Percentiles rank a stretch among this genome's conserved stretches.
Conservation (phyloP, 2,113 vertebrate genomes). For the Taxidea taxus region DNA sequence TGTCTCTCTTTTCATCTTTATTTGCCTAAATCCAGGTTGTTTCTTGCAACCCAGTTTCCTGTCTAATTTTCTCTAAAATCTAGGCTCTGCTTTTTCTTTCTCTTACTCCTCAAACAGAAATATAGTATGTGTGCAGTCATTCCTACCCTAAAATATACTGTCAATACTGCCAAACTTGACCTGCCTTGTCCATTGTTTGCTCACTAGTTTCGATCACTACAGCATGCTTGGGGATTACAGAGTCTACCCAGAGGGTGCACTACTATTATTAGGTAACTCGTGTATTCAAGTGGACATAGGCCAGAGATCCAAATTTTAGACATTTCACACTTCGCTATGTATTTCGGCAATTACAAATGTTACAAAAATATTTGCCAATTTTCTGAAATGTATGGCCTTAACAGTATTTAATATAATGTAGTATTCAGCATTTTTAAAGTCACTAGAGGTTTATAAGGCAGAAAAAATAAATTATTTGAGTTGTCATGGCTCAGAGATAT, state of each 20-base stretch:
- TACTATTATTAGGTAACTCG: neutral
- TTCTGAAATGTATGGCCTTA: neutral
- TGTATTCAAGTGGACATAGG: neutral
- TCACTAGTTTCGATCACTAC: neutral
- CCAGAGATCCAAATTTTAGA: neutral
- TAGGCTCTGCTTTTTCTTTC: neutral
- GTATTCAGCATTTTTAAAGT: neutral
- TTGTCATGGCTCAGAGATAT: slow-evolving; percentile 44
- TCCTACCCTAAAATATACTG: neutral
- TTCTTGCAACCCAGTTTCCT: neutral
- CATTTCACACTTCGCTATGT: neutral
- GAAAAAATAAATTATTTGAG: slow-evolving; percentile 27
- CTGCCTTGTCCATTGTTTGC: too few species aligned
- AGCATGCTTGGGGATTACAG: neutral
- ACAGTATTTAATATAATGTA: neutral
- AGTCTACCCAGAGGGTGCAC: neutral
- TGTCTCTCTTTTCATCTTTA: neutral
- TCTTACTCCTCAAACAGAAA: neutral
- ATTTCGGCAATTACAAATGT: neutral
- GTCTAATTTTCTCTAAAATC: neutral
- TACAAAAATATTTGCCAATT: neutral
- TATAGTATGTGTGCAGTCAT: neutral
- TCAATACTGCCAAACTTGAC: neutral
- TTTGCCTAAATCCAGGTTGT: neutral
- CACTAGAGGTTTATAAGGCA: neutral